Evolutionary conservation across 1,140 invertebrate genomes (phyloP).

Genomic region (Megalopta genalis): DNA sequence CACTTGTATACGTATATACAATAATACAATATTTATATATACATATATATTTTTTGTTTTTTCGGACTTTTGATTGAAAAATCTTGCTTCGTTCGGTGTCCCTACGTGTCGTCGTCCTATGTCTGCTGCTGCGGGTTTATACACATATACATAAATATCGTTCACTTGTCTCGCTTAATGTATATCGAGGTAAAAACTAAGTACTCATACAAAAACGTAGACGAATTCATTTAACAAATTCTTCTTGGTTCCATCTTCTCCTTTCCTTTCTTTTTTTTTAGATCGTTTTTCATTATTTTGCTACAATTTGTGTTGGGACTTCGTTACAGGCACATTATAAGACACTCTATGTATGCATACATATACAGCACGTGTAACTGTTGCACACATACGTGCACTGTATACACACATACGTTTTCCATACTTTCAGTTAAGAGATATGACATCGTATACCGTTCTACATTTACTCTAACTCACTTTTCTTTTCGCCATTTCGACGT

Average conservation of each 20-base stretch:
- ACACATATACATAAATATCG: constrained; percentile 10
- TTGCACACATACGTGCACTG: constrained; percentile 11
- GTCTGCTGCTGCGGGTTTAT: not conserved
- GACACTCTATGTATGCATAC: constrained; percentile 2
- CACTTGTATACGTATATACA: constrained; percentile 10
- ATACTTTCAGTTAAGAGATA: constrained; percentile 52
- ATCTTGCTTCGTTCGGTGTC: constrained; percentile 35
- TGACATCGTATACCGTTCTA: constrained; percentile 21
- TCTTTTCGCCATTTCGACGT: too few relatives aligned
- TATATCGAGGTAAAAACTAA: constrained; percentile 60
- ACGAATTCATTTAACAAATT: constrained; percentile 12
- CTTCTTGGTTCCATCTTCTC: too few relatives aligned
- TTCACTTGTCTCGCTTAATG: constrained; percentile 3
- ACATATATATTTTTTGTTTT: not conserved
- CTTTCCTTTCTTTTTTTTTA: not conserved
- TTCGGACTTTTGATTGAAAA: constrained; percentile 31
- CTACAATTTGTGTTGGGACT: not conserved
- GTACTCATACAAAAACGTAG: constrained; percentile 60
- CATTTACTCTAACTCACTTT: not conserved
- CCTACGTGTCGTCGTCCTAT: constrained; percentile 1
- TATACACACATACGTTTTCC: constrained; percentile 33
- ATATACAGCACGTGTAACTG: not conserved
- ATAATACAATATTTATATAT: too few relatives aligned
- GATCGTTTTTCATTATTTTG: too few relatives aligned
- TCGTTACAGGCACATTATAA: constrained; percentile 37